phyloP scores from a whole-genome alignment of 2,797 vertebrate genomes.

The Pangasius mekongensis region DNA sequence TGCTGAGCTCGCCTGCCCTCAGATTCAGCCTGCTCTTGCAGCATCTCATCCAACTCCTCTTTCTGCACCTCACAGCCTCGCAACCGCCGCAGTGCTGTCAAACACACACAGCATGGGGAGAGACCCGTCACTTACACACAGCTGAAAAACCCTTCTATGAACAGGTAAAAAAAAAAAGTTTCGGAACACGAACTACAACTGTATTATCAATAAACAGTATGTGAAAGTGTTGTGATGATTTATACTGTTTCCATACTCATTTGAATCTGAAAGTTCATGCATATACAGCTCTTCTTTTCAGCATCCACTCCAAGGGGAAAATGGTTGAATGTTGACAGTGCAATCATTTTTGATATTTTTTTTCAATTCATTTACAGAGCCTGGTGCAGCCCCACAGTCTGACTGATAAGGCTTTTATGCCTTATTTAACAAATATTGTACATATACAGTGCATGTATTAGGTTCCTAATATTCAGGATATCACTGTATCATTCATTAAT shows the following conservation, averaged over 20 bases:
- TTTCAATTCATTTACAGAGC: background rate
- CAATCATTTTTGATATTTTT: background rate
- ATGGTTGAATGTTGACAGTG: background rate
- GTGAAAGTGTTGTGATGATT: background rate
- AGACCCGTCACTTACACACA: background rate
- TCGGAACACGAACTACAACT: background rate
- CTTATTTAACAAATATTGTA: background rate
- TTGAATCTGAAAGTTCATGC: background rate
- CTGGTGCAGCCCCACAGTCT: background rate
- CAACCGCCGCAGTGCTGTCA: conserved; percentile 79
- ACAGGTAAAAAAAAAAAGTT: background rate
- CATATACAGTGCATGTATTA: background rate
- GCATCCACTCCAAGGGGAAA: background rate
- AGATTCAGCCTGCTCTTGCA: conserved; percentile 79
- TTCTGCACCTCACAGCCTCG: conserved; percentile 76
- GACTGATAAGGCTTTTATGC: background rate
- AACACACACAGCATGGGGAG: conserved; percentile 15
- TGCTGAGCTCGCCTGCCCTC: conserved; percentile 68
- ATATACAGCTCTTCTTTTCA: background rate
- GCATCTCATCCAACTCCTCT: conserved; percentile 84
- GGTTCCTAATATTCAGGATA: background rate
- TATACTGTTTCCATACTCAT: background rate
- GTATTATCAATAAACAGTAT: background rate
- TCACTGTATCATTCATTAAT: background rate
- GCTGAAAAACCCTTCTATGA: background rate